Conservation (phyloP, 2,113 vertebrate species). For the Cynoglossus semilaevis region DNA sequence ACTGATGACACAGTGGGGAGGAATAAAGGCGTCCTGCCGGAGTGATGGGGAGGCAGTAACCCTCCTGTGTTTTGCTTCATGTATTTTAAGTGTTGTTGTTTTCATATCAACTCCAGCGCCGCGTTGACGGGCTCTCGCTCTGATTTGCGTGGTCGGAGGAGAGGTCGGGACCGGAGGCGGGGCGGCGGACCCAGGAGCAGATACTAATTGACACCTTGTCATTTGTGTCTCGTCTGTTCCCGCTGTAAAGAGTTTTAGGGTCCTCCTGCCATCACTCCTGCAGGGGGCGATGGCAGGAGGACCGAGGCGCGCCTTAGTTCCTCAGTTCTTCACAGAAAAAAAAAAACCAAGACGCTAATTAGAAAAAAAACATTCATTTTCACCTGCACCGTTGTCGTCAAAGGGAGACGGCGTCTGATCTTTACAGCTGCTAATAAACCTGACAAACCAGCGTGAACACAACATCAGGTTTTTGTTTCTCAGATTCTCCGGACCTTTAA, state of each 20-base stretch:
- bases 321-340: conserved; percentile 22
- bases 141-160: conserved; percentile 36
- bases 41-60: conserved; percentile 55
- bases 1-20: conserved; percentile 53
- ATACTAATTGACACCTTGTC: conserved; percentile 64
- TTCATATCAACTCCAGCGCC: conserved; percentile 52
- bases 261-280: conserved; percentile 36
- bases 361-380: conserved; percentile 66
- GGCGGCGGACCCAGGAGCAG: conserved; percentile 19
- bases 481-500: too few species aligned
- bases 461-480: too few species aligned
- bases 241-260: conserved; percentile 38
- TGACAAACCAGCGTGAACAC: too few species aligned
- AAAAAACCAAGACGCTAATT: conserved; percentile 68
- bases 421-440: too few species aligned
- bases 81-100: conserved; percentile 56
- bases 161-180: conserved; percentile 12
- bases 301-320: conserved; percentile 49
- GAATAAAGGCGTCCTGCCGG: conserved; percentile 42
- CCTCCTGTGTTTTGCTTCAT: conserved; percentile 36
- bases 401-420: too few species aligned
- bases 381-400: conserved; percentile 42
- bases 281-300: conserved; percentile 48
- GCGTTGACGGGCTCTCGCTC: conserved; percentile 33
- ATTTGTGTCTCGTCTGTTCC: conserved; percentile 39